These are phyloP conservation scores for Embidobia sp. DNA, from an alignment of 2,888 invertebrate genomes.

Conservation along the genomic window DNA sequence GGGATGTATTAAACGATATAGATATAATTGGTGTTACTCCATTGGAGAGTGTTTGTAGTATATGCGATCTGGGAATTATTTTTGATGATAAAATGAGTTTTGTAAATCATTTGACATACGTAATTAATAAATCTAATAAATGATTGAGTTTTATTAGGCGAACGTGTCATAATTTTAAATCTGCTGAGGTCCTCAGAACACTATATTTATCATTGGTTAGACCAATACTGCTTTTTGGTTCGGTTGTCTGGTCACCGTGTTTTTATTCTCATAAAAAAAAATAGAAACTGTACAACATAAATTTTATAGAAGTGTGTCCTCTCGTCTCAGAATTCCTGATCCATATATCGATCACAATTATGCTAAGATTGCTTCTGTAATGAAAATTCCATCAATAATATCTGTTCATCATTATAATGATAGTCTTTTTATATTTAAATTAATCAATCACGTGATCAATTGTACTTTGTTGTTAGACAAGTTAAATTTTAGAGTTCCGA, in stretches of 20 bases:
- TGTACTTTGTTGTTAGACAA: neutral
- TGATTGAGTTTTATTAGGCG: constrained; percentile 6
- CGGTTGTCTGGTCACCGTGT: neutral
- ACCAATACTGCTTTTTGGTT: neutral
- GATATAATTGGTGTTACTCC: neutral
- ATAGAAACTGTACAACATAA: constrained; percentile 1
- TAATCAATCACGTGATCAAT: neutral
- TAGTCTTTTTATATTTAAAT: constrained; percentile 3
- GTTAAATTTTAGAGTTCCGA: constrained; percentile 4
- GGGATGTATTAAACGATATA: too few species aligned
- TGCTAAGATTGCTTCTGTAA: neutral
- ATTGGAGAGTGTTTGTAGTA: neutral
- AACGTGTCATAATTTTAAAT: neutral
- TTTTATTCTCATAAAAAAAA: neutral
- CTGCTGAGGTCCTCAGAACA: neutral
- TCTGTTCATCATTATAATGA: neutral
- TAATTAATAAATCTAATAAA: neutral
- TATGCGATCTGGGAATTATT: constrained; percentile 3
- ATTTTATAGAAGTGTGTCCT: constrained; percentile 2
- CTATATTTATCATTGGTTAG: constrained; percentile 1
- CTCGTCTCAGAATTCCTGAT: neutral
- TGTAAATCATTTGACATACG: neutral
- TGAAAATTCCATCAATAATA: neutral
- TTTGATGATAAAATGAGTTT: constrained; percentile 10
- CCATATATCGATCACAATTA: constrained; percentile 2